phyloP scores from a whole-genome alignment of 2,797 vertebrate genomes.

The Acanthurus leucopareius region DNA sequence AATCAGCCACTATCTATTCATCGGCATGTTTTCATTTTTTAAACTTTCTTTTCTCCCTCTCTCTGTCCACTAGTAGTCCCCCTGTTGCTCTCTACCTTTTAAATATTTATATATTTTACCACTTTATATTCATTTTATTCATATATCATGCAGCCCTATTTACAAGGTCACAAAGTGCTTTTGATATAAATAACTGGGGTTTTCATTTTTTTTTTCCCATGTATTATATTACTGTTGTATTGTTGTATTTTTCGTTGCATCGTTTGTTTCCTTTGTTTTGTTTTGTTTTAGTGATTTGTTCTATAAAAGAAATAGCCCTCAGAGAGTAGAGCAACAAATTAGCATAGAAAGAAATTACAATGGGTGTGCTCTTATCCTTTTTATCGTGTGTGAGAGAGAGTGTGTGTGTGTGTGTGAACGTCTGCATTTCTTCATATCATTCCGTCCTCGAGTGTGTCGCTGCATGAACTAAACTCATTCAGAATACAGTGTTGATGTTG shows the following conservation, averaged over 20 bases:
- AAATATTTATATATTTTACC: slow-evolving; percentile 39
- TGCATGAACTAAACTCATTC: slow-evolving; percentile 79
- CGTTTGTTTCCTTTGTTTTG: slow-evolving; percentile 41
- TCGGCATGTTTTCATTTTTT: neutral
- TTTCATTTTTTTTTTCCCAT: slow-evolving; percentile 30
- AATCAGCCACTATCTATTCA: slow-evolving; percentile 34
- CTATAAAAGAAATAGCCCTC: slow-evolving; percentile 26
- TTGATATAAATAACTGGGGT: slow-evolving; percentile 57
- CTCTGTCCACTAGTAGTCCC: neutral
- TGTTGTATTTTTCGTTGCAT: slow-evolving; percentile 24
- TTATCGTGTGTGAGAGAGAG: slow-evolving; percentile 1
- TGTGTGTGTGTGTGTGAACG: slow-evolving; percentile 2
- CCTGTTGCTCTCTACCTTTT: slow-evolving; percentile 9
- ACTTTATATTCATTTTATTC: slow-evolving; percentile 22
- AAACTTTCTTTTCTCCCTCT: neutral
- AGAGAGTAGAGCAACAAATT: slow-evolving; percentile 42
- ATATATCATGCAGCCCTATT: slow-evolving; percentile 46
- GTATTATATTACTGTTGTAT: slow-evolving; percentile 31
- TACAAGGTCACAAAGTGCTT: slow-evolving; percentile 78
- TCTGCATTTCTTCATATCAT: slow-evolving; percentile 49
- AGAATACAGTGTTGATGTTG: slow-evolving; percentile 75
- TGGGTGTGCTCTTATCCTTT: slow-evolving; percentile 48
- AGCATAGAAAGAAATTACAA: slow-evolving; percentile 9
- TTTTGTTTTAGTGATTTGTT: slow-evolving; percentile 57
- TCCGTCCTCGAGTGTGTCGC: slow-evolving; percentile 62